Evolutionary conservation across 2,797 vertebrate genomes (phyloP).

Genomic region (Rousettus madagascariensis): DNA sequence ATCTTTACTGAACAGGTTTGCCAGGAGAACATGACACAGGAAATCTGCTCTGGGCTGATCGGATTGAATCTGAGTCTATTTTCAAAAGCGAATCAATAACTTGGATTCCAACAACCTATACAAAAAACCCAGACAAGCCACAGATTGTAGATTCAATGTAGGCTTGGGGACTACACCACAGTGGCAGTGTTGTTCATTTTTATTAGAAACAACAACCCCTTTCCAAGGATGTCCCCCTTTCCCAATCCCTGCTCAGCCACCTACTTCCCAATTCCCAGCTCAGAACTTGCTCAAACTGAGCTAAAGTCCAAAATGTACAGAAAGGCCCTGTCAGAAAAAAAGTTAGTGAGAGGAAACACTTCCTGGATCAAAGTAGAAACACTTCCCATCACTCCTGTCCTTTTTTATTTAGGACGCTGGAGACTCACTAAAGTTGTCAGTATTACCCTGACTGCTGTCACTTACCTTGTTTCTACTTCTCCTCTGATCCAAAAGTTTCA

Average conservation of each 20-base stretch:
- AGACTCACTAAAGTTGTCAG: neutral
- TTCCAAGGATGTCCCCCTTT: neutral
- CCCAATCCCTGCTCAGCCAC: neutral
- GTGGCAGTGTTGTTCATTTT: neutral
- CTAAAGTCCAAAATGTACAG: conserved; percentile 8
- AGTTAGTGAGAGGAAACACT: neutral
- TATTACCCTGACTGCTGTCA: neutral
- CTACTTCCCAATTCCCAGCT: neutral
- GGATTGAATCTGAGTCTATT: neutral
- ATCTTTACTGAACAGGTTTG: neutral
- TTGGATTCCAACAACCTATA: neutral
- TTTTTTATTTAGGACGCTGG: neutral
- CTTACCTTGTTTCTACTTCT: neutral
- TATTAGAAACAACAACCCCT: neutral
- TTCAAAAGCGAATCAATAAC: conserved; percentile 6
- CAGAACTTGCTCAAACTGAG: neutral
- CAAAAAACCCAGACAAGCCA: neutral
- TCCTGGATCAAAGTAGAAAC: neutral
- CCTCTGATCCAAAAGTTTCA: neutral
- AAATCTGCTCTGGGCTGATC: neutral
- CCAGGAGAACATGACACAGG: neutral
- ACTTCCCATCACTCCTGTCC: neutral
- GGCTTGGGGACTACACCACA: neutral
- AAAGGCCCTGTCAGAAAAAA: conserved; percentile 1
- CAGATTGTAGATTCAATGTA: neutral